phyloP scores from a whole-genome alignment of 2,888 invertebrate genomes.

The Eristalinus sepulchralis region DNA sequence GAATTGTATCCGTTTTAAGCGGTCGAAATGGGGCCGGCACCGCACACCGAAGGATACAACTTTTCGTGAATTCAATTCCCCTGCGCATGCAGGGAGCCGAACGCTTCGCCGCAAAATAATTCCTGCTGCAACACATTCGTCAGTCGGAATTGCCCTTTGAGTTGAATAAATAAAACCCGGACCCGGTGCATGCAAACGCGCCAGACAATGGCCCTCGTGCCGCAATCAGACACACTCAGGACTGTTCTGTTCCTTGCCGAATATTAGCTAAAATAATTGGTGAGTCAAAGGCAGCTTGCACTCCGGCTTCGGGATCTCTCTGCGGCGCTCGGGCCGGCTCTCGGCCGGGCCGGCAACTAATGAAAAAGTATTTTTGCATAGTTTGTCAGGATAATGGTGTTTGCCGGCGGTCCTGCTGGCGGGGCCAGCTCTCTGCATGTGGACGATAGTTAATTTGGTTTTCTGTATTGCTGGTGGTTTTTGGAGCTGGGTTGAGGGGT shows the following conservation, averaged over 20 bases:
- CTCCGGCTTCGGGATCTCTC: neutral
- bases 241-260: neutral
- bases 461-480: constrained; percentile 16
- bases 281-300: constrained; percentile 8
- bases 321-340: neutral
- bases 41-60: constrained; percentile 22
- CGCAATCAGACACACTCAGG: neutral
- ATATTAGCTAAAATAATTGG: constrained; percentile 43
- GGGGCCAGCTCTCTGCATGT: neutral
- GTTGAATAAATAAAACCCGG: constrained; percentile 42
- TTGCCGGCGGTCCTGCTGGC: constrained; percentile 14
- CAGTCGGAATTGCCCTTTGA: constrained; percentile 42
- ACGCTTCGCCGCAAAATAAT: constrained; percentile 43
- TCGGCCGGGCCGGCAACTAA: constrained; percentile 10
- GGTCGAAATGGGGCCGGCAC: neutral
- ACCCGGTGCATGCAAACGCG: neutral
- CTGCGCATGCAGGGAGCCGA: neutral
- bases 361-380: constrained; percentile 30
- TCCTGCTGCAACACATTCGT: constrained; percentile 39
- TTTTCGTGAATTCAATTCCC: constrained; percentile 25
- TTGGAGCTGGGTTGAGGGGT: neutral
- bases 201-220: neutral
- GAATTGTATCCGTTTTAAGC: constrained; percentile 7
- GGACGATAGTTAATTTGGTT: constrained; percentile 29
- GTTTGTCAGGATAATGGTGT: constrained; percentile 46